Percentiles rank a stretch among this genome's conserved stretches.
These are phyloP conservation scores for Mesoclemmys tuberculata DNA, from an alignment of 2,113 vertebrate species.

Conservation along the genomic window DNA sequence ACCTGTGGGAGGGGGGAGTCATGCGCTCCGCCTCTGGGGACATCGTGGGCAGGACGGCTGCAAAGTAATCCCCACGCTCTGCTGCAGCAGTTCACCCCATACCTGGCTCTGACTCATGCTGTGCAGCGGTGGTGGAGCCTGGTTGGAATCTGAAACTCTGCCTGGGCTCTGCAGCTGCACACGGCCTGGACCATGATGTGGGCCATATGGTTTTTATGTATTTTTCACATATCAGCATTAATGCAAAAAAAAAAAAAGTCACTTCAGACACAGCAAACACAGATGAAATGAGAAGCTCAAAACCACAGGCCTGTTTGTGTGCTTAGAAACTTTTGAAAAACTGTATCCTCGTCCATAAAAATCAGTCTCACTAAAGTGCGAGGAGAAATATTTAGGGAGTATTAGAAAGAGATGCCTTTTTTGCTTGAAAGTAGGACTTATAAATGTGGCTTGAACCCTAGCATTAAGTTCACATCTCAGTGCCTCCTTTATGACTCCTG, in stretches of 20 bases:
- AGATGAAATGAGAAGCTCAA: not conserved
- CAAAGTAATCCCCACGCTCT: not conserved
- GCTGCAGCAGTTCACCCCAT: not conserved
- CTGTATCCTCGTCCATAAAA: not conserved
- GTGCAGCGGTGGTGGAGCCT: not conserved
- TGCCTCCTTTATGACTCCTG: not conserved
- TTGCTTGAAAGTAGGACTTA: not conserved
- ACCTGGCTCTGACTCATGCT: not conserved
- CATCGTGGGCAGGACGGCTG: not conserved
- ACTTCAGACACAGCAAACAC: not conserved
- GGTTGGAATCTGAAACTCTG: not conserved
- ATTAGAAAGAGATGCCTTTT: not conserved
- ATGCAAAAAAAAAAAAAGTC: not conserved
- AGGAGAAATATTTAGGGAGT: not conserved
- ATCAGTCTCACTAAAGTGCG: not conserved
- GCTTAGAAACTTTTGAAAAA: not conserved
- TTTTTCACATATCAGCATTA: not conserved
- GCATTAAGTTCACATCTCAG: not conserved
- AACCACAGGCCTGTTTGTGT: not conserved
- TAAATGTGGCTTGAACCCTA: not conserved
- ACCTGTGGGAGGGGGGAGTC: not conserved
- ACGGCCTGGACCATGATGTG: not conserved
- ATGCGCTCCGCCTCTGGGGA: not conserved
- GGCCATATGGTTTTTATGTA: not conserved
- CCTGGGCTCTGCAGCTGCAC: not conserved